Evolutionary conservation across 2,797 vertebrate species (phyloP).

Genomic region (Mus spretus): DNA sequence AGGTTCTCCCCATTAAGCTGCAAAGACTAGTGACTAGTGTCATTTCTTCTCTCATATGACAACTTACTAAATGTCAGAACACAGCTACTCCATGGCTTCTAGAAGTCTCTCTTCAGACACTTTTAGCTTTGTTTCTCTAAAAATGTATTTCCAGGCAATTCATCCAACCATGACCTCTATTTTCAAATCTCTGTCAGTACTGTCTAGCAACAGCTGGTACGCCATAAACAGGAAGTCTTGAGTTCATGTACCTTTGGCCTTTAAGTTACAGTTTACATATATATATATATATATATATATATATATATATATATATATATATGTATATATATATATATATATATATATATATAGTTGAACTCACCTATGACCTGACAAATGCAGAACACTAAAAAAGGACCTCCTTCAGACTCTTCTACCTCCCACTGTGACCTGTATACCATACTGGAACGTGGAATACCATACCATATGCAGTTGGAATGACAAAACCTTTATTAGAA

Average conservation of each 20-base stretch:
- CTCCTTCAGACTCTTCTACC: background rate
- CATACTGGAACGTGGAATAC: background rate
- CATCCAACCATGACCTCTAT: background rate
- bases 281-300: no score
- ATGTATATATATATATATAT: no score
- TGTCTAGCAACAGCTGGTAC: background rate
- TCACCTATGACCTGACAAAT: background rate
- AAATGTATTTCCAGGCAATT: background rate
- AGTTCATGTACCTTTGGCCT: background rate
- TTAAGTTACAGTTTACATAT: background rate
- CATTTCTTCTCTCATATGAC: background rate
- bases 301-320: no score
- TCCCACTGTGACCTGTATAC: background rate
- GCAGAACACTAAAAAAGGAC: background rate
- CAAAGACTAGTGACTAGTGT: background rate
- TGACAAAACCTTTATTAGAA: background rate
- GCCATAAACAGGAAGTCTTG: background rate
- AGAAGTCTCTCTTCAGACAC: background rate
- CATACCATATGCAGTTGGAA: background rate
- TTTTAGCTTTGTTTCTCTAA: conserved; percentile 2
- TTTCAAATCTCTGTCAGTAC: background rate
- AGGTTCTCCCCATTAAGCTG: background rate
- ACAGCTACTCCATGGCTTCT: background rate
- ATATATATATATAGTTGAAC: background rate
- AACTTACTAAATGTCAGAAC: background rate